Evolutionary conservation across 2,888 invertebrate species (phyloP), one percentile per base, ranked within the genome.

Genomic region (Sarcophaga carnaria): DNA sequence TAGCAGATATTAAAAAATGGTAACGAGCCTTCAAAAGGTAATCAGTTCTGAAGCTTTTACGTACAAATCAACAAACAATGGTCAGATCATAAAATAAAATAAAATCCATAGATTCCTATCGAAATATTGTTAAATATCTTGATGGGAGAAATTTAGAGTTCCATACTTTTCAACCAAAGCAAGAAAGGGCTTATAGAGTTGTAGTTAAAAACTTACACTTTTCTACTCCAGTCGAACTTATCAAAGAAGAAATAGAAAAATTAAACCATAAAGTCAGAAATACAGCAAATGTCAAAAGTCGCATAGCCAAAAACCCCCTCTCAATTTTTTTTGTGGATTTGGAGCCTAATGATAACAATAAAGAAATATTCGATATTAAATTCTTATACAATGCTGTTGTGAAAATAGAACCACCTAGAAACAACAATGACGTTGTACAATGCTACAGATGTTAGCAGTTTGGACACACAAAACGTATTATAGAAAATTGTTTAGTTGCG

Each of bases 251-350:
- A 80, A 71, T 80, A 22, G 37, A 80, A 14, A 71, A 64, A 12
- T 54, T 64, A 64, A 64, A 64, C 2, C 63, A 63, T 54, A 71
- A 71, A 63, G 63, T 66, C 63, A 63, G 64, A 59, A 80, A 72
- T 14, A 60, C 47, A 54, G 10, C 25, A 2, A 80, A 80, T 25
- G 25, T 25, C 25, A 25, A 25, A 25, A 25, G 25, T 0, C 45
- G 59, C 59, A 20, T 77, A 37, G 67, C 54, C 17, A 66, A 59
- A 66, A 49, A 54, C 14, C 54, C 54, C 11, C 59, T 77, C 8
- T 54, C 66, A 54, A 59, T 67, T 66, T 75, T 77, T 20, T 76
- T 76, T 77, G 77, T 67, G 59, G 77, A 67, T 67, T n/a, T 77
- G 27, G 59, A 77, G 22, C 76, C 67, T 37, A 47, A 66, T 66